Percentiles rank a stretch among this genome's conserved stretches.
These are phyloP conservation scores for Aphis craccivora DNA, from an alignment of 1,140 invertebrate species.

Conservation along the genomic window DNA sequence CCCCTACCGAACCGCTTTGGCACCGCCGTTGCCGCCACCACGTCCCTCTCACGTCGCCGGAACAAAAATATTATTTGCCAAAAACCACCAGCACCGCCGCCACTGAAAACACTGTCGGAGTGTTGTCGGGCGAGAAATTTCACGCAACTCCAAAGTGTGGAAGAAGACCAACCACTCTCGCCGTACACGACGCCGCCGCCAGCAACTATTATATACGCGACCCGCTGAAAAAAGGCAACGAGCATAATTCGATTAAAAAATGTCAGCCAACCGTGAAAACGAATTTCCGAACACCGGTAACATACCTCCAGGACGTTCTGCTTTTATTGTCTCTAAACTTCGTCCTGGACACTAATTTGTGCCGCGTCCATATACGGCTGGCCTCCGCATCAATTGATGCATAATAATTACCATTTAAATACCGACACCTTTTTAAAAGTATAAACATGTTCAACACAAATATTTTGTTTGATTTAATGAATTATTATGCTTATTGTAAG, in stretches of 20 bases:
- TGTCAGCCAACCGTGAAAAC: slow-evolving; percentile 34
- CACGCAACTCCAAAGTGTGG: not conserved
- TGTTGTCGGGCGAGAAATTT: slow-evolving; percentile 30
- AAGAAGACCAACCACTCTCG: not conserved
- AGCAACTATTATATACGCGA: not conserved
- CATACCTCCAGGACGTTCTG: not conserved
- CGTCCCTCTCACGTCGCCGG: not conserved
- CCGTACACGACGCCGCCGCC: not conserved
- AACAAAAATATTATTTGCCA: slow-evolving; percentile 53
- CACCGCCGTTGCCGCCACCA: not conserved
- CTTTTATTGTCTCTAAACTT: not conserved
- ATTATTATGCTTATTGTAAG: not conserved
- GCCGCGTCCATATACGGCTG: not conserved
- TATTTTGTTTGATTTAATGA: not conserved
- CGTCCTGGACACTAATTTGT: not conserved
- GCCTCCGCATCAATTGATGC: not conserved
- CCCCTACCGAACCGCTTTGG: slow-evolving; percentile 26
- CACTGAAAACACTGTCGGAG: not conserved
- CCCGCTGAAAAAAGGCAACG: slow-evolving; percentile 9
- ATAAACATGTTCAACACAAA: not conserved
- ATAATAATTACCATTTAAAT: not conserved
- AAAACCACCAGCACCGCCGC: slow-evolving; percentile 19
- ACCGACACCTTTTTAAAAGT: too few species aligned
- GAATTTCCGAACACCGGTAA: not conserved
- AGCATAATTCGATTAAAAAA: slow-evolving; percentile 42